Percentiles rank a stretch among this genome's conserved stretches.
Conservation (phyloP, 2,888 invertebrate species). For the Xylophagus ater region DNA sequence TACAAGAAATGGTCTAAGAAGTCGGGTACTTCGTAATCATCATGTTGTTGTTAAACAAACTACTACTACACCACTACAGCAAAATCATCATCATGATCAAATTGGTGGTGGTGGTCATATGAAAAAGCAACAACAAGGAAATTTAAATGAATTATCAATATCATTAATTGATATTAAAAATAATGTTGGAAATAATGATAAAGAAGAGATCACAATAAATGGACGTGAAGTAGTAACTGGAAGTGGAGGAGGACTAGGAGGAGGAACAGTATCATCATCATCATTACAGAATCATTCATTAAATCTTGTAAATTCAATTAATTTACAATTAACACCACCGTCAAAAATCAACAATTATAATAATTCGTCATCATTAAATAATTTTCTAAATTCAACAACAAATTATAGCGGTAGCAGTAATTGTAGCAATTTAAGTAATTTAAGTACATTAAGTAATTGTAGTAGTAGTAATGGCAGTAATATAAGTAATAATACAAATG, state of each 20-base stretch:
- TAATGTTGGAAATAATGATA: constrained; percentile 12
- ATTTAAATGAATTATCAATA: too few relatives aligned
- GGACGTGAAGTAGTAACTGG: constrained; percentile 48
- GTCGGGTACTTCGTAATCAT: constrained; percentile 14
- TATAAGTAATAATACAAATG: constrained; percentile 17
- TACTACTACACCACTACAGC: too few relatives aligned
- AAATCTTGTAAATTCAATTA: neutral
- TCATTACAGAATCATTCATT: too few relatives aligned
- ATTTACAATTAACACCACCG: neutral
- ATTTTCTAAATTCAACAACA: constrained; percentile 10
- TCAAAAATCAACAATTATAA: too few relatives aligned
- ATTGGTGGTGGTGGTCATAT: too few relatives aligned
- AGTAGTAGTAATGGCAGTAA: constrained; percentile 20
- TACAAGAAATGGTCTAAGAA: constrained; percentile 6
- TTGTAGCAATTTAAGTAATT: constrained; percentile 21
- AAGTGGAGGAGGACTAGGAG: too few relatives aligned
- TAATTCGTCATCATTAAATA: too few relatives aligned
- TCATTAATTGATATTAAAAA: constrained; percentile 11
- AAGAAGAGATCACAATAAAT: constrained; percentile 48
- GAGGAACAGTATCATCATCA: too few relatives aligned
- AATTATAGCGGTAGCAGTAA: constrained; percentile 22
- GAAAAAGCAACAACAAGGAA: too few relatives aligned
- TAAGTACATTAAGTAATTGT: constrained; percentile 25
- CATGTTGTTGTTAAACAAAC: too few relatives aligned
- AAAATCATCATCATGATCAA: too few relatives aligned